Conservation (phyloP, 2,113 vertebrate genomes). For the Oceanites oceanicus region DNA sequence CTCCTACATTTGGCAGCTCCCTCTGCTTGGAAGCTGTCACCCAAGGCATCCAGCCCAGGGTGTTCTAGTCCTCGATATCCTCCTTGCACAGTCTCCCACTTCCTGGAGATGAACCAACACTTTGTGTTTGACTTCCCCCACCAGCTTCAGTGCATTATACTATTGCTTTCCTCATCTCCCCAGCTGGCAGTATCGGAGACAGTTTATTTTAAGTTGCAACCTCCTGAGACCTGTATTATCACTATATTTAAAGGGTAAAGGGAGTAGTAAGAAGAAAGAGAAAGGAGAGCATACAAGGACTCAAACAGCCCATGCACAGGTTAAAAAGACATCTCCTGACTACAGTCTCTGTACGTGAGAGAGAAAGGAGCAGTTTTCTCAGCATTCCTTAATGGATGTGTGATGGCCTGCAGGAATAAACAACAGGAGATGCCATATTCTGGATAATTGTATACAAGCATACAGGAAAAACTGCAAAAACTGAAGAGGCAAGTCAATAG, state of each 20-base stretch:
- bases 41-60: slow-evolving; percentile 66
- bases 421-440: neutral
- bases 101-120: slow-evolving; percentile 65
- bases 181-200: neutral
- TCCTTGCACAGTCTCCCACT: slow-evolving; percentile 65
- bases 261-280: neutral
- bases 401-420: neutral
- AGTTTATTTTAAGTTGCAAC: neutral
- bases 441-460: neutral
- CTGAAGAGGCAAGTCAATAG: neutral
- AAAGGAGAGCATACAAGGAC: neutral
- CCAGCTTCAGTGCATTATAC: slow-evolving; percentile 9
- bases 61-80: slow-evolving; percentile 65
- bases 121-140: slow-evolving; percentile 51
- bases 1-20: slow-evolving; percentile 67
- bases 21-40: slow-evolving; percentile 64
- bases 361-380: neutral
- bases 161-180: neutral
- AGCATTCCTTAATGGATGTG: neutral
- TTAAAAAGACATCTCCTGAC: neutral
- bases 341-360: neutral
- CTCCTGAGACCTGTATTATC: neutral
- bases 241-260: neutral
- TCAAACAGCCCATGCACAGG: neutral
- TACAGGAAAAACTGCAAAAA: neutral